Evolutionary conservation across 2,113 vertebrate species (phyloP), one percentile per base, ranked within the genome.

Genomic region (Piprites chloris): DNA sequence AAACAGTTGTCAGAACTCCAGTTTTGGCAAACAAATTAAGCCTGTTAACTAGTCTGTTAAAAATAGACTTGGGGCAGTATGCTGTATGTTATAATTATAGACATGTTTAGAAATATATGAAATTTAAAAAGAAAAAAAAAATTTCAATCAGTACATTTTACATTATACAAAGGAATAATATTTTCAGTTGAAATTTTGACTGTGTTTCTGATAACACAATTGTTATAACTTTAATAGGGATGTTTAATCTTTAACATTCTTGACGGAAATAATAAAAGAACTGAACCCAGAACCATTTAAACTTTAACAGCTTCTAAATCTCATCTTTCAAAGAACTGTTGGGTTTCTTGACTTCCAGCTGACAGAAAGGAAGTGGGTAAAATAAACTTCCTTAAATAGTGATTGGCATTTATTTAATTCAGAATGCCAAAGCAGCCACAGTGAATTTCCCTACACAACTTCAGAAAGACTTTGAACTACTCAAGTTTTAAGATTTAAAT

Each of bases 321-420:
- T 96, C 84, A 53, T 81, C 61, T 93, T 93, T 86, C 88, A 96
- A 92, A 80, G 86, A 81, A 63, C 27, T 39, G 6, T 35, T 76
- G 59, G 30, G 11, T 82, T 88, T 84, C 59, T 91, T 72, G 83
- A 84, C 72, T 89, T 96, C 93, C 91, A 95, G 83, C 80, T 97
- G 91, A 81, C 65, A 85, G 56, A 93, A 90, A 59, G 89, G 86
- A 95, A 93, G 69, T 78, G 16, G 22, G 17, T 69, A 88, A 95
- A 84, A 58, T 74, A 95, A 92, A 92, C 73, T 92, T 96, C 67
- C 81, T 96, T 69, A 77, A 47, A 59, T 22, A 73, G 2, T 80
- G 82, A 93, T 68, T 84, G 73, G 6, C 15, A 1, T 85, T 87
- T 93, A 82, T 86, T 85, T 85, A 91, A 91, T 71, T 89, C 28